Evolutionary conservation across 2,888 invertebrate genomes (phyloP).

Genomic region (Callimorpha dominula): DNA sequence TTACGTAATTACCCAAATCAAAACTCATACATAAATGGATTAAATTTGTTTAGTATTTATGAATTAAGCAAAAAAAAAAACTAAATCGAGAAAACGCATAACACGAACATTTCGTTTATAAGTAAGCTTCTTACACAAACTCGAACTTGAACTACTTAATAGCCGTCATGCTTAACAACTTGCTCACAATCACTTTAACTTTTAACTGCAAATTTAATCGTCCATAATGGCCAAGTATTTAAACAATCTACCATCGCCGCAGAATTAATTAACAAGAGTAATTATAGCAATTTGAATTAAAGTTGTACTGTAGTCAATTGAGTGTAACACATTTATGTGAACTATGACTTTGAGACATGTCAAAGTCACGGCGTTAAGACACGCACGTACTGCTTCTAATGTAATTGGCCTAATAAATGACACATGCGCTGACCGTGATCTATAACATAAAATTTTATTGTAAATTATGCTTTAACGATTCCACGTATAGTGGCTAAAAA

Average conservation of each 20-base stretch:
- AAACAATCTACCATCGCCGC: slow-evolving; percentile 19
- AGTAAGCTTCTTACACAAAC: slow-evolving; percentile 15
- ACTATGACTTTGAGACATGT: slow-evolving; percentile 44
- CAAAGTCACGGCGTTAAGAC: slow-evolving; percentile 50
- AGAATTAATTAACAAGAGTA: slow-evolving; percentile 29
- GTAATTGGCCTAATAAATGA: slow-evolving; percentile 3
- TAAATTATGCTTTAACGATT: too few relatives aligned
- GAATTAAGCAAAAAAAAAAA: background rate
- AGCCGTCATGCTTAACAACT: slow-evolving; percentile 17
- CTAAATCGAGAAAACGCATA: background rate
- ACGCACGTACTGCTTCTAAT: slow-evolving; percentile 14
- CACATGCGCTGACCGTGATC: background rate
- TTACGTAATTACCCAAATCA: background rate
- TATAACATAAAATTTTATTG: background rate
- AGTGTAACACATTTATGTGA: slow-evolving; percentile 29
- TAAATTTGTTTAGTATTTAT: background rate
- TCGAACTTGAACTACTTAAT: slow-evolving; percentile 24
- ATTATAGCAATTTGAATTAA: slow-evolving; percentile 14
- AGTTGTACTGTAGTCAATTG: slow-evolving; percentile 15
- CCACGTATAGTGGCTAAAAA: too few relatives aligned
- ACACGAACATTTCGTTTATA: slow-evolving; percentile 14
- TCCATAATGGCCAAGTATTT: slow-evolving; percentile 10
- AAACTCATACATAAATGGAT: background rate
- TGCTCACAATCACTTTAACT: slow-evolving; percentile 17
- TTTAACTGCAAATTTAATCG: slow-evolving; percentile 25